Conservation (phyloP, 2,113 vertebrate species). For the Trematocara nigrifrons region DNA sequence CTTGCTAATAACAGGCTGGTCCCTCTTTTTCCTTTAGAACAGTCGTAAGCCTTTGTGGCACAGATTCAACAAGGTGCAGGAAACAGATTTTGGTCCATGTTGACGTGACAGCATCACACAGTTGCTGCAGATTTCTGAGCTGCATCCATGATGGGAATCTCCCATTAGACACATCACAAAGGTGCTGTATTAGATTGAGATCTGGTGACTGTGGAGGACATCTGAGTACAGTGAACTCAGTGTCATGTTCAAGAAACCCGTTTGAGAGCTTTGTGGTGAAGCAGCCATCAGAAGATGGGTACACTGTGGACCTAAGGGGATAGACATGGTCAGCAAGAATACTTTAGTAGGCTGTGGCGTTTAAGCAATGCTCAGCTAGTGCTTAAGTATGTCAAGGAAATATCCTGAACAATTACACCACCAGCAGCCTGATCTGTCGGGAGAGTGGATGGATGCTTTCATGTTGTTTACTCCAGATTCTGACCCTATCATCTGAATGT, state of each 20-base stretch:
- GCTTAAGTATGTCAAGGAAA: neutral
- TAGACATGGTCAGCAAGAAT: neutral
- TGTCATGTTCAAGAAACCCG: neutral
- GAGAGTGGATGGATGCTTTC: neutral
- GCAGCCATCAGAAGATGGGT: neutral
- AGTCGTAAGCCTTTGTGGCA: neutral
- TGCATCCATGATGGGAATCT: neutral
- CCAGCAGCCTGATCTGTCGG: neutral
- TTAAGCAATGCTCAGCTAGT: neutral
- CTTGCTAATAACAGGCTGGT: neutral
- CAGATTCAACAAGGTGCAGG: neutral
- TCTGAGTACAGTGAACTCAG: neutral
- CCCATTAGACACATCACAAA: neutral
- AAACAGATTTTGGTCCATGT: neutral
- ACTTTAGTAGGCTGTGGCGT: neutral
- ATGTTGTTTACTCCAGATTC: neutral
- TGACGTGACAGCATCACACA: neutral
- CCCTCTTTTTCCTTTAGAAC: neutral
- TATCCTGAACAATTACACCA: neutral
- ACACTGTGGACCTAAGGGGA: neutral
- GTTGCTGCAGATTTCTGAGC: neutral
- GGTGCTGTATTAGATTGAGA: neutral
- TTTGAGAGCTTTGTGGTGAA: neutral
- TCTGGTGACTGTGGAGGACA: neutral
- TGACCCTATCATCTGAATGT: neutral